phyloP scores from a whole-genome alignment of 1,140 invertebrate genomes.

The Limonius californicus region DNA sequence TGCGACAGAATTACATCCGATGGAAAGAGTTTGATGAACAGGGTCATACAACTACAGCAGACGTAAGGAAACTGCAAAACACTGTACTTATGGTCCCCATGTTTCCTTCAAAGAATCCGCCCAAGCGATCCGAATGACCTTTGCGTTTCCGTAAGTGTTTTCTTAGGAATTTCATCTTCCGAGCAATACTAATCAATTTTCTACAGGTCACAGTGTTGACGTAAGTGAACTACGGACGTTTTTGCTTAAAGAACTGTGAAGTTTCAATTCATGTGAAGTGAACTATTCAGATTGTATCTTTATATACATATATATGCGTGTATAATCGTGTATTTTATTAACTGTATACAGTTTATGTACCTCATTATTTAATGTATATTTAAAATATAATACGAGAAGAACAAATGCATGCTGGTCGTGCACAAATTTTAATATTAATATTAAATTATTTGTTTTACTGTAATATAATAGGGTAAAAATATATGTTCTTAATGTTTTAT shows the following conservation, averaged over 20 bases:
- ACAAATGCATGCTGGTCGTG: slow-evolving; percentile 40
- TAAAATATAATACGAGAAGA: slow-evolving; percentile 22
- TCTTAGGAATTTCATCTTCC: not conserved
- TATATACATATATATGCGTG: slow-evolving; percentile 25
- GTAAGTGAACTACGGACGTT: slow-evolving; percentile 37
- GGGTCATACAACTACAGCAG: slow-evolving; percentile 64
- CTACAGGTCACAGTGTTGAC: slow-evolving; percentile 41
- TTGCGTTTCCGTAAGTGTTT: slow-evolving; percentile 34
- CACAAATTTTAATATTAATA: slow-evolving; percentile 25
- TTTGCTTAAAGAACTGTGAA: slow-evolving; percentile 38
- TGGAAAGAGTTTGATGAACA: slow-evolving; percentile 83
- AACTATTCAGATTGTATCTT: slow-evolving; percentile 19
- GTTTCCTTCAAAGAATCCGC: slow-evolving; percentile 20
- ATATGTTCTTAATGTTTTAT: slow-evolving; percentile 9
- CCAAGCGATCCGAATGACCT: slow-evolving; percentile 34
- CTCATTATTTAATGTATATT: slow-evolving; percentile 34
- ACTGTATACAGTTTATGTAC: slow-evolving; percentile 25
- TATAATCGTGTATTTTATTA: slow-evolving; percentile 22
- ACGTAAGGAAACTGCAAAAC: slow-evolving; percentile 56
- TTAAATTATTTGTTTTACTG: slow-evolving; percentile 28
- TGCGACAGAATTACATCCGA: slow-evolving; percentile 82
- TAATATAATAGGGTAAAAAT: slow-evolving; percentile 5
- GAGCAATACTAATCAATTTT: too few species aligned
- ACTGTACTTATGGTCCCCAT: slow-evolving; percentile 31
- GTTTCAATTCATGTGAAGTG: slow-evolving; percentile 20